Base-by-base conservation (phyloP, 1,140 invertebrate species). In the Ruditapes philippinarum region DNA sequence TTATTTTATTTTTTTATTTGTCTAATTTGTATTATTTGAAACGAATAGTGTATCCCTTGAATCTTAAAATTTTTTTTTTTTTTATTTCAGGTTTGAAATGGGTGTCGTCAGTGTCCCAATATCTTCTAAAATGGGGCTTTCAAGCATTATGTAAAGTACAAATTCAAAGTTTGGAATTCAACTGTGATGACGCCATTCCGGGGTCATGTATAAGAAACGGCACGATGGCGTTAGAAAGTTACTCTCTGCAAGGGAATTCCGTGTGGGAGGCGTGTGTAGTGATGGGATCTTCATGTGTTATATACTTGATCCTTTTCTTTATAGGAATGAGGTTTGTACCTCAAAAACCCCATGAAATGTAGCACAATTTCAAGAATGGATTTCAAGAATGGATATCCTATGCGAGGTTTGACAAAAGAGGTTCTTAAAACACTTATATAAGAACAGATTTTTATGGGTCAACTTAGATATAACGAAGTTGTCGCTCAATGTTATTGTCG, bases 101-200 rank as follows among this genome's bases (percentile, higher is more conserved):
- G 94, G 90, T 94, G 22, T 93, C 94, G 12, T 90, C 89, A n/a
- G 80, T 93, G 22, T 94, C 93, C 14, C 94, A 93, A n/a, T n/a
- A n/a, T n/a, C n/a, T n/a, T 65, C 81, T 94, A 1, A 93, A 93
- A 31, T 95, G 94, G 94, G 92, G 93, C 22, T 95, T 93, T 82
- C 91, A 94, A 54, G 92, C 90, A 12, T 68, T 94, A 40, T 92
- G 92, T 60, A 80, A 92, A 57, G 84, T 91, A 11, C 91, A 92
- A 54, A 92, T 94, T 28, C 51, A 83, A 14, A 79, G 86, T 5
- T 76, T 95, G 19, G 91, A 90, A n/a, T 94, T 95, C 73, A 90
- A 84, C 0, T 94, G 93, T 79, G 51, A 42, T 9, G 60, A 49
- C 9, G 78, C 54, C 1, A 65, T 65, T 5, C 79, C 90, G 3